Percentiles rank a stretch among this genome's conserved stretches.
phyloP scores from a whole-genome alignment of 2,113 vertebrate species.

The cattle (Bos taurus) region ARS-UCD2.0 NC_037345.1:40868501-40869000 shows the following conservation, averaged over 20 bases:
- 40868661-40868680: neutral
- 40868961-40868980: neutral
- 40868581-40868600: rapidly evolving
- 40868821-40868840: neutral
- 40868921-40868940: neutral
- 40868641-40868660: neutral
- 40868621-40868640: neutral
- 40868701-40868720: neutral
- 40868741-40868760: neutral
- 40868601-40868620: neutral
- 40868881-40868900: neutral
- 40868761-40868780: neutral
- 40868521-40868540: neutral
- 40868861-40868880: neutral
- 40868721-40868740: neutral
- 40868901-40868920: neutral
- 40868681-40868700: neutral
- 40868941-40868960: neutral
- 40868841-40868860: neutral
- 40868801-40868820: rapidly evolving
- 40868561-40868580: rapidly evolving
- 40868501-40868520: neutral
- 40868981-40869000: neutral
- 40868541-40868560: neutral
- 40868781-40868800: no score